A percentile compares a stretch with the other conserved stretches of the same genome.
phyloP scores from a whole-genome alignment of 2,888 invertebrate genomes.

The Anoplius nigerrimus region DNA sequence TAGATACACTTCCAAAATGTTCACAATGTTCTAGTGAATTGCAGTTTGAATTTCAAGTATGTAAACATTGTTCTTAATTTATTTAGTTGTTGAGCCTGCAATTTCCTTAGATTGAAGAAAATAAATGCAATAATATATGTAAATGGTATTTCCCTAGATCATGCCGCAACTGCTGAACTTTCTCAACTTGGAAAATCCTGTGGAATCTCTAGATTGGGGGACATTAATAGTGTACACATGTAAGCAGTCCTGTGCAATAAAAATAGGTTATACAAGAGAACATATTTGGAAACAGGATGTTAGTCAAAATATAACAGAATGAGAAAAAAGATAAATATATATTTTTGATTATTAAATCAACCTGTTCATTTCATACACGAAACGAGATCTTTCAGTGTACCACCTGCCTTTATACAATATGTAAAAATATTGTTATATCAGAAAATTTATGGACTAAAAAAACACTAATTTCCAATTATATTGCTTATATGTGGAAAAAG shows the following conservation, averaged over 20 bases:
- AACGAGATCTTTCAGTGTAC: no score
- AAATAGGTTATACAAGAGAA: slow-evolving; percentile 85
- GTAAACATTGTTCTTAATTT: slow-evolving; percentile 28
- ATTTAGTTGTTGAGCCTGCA: background rate
- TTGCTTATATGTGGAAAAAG: no score
- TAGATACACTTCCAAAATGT: slow-evolving; percentile 82
- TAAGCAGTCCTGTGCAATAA: slow-evolving; percentile 82
- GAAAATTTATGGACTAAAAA: no score
- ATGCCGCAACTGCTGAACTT: slow-evolving; percentile 88
- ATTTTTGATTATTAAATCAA: no score
- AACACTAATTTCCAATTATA: no score
- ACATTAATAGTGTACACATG: slow-evolving; percentile 92
- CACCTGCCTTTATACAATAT: no score
- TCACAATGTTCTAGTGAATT: slow-evolving; percentile 84
- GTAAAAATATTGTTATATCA: no score
- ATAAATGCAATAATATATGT: slow-evolving; percentile 4
- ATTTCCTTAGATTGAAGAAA: no score
- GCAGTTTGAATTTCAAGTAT: slow-evolving; percentile 93
- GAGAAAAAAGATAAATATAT: background rate
- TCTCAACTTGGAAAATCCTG: slow-evolving; percentile 80
- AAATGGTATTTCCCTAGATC: slow-evolving; percentile 77
- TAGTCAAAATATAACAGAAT: slow-evolving; percentile 41
- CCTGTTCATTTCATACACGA: no score
- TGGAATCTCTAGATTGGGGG: slow-evolving; percentile 91
- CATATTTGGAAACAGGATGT: slow-evolving; percentile 92